Evolutionary conservation across 2,888 invertebrate genomes (phyloP).

Genomic region (Ectropis crepuscularia): DNA sequence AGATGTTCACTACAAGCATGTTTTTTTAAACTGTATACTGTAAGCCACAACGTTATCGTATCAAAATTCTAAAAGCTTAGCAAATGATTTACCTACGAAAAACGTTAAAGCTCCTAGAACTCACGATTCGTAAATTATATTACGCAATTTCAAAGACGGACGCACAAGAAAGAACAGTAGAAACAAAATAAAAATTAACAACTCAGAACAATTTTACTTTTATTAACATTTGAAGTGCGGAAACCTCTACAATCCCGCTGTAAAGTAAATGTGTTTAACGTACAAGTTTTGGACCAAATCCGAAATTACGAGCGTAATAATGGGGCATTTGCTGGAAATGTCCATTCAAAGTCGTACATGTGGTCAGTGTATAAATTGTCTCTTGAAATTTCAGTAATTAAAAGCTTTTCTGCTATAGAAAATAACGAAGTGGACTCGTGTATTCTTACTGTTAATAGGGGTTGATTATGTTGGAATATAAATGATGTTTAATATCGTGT

Average conservation of each 20-base stretch:
- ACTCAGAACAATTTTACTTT: conserved; percentile 25
- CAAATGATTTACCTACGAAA: conserved; percentile 1
- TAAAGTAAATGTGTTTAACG: conserved; percentile 40
- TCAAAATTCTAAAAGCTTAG: not conserved
- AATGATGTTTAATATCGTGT: not conserved
- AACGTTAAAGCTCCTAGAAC: conserved; percentile 10
- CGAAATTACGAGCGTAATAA: conserved; percentile 66
- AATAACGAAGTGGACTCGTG: conserved; percentile 2
- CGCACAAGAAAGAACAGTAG: conserved; percentile 11
- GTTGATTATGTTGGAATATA: not conserved
- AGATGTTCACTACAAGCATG: too few species aligned
- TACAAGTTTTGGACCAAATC: conserved; percentile 54
- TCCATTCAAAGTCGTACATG: conserved; percentile 59
- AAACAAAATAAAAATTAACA: conserved; percentile 31
- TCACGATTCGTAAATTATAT: conserved; percentile 16
- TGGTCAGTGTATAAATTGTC: conserved; percentile 35
- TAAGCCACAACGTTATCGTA: not conserved
- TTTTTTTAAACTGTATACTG: too few species aligned
- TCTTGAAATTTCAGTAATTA: conserved; percentile 36
- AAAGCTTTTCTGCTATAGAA: conserved; percentile 8
- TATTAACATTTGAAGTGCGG: conserved; percentile 26
- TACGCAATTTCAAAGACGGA: conserved; percentile 19
- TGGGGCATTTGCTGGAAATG: conserved; percentile 61
- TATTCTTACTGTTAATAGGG: not conserved
- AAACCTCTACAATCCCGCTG: conserved; percentile 24